Evolutionary conservation across 2,113 vertebrate species (phyloP), one percentile per base, ranked within the genome.

Genomic region (Dolichotis patagonum): DNA sequence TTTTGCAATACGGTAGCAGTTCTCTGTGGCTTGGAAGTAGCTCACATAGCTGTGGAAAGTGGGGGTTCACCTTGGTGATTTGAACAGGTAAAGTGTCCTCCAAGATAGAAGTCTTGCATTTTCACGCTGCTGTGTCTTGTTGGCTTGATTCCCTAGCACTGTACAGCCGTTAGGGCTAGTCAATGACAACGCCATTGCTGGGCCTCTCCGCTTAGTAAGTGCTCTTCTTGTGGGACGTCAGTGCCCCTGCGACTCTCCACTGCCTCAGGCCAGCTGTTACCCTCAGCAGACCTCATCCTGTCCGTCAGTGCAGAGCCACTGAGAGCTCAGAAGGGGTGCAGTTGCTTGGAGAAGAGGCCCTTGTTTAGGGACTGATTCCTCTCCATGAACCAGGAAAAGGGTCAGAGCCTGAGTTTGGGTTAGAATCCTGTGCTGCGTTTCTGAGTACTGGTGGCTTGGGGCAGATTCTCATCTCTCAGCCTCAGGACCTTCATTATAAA

Each of bases 401-500:
- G n/a, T 67, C 88, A 30, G 30, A 67, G 54, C 35, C 17, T 1
- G 3, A 3, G 24, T 71, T 24, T 35, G 41, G 67, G 17, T 43
- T 30, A 43, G 67, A 65, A 12, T 7, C 78, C 9, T 11, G 11
- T 52, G 3, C 22, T n/a, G 1, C 7, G 0, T 4, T 28, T 38
- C 17, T 5, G 54, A 65, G 28, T 4, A 7, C 8, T 17, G 9
- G 1, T 32, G 2, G 17, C 54, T 41, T 5, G 3, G 54, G 13
- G 49, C 10, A 32, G 35, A 32, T 49, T n/a, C 62, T 32, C n/a
- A 28, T 19, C 43, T 19, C 43, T 56, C 17, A 32, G 65, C 43
- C 49, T 60, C 28, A 26, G 88, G 41, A 11, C 69, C 82, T 80
- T 56, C n/a, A 10, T 24, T 84, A 46, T 85, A 75, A 73, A 43